Conservation (phyloP, 2,113 vertebrate genomes). For the Oreocharis arfaki region DNA sequence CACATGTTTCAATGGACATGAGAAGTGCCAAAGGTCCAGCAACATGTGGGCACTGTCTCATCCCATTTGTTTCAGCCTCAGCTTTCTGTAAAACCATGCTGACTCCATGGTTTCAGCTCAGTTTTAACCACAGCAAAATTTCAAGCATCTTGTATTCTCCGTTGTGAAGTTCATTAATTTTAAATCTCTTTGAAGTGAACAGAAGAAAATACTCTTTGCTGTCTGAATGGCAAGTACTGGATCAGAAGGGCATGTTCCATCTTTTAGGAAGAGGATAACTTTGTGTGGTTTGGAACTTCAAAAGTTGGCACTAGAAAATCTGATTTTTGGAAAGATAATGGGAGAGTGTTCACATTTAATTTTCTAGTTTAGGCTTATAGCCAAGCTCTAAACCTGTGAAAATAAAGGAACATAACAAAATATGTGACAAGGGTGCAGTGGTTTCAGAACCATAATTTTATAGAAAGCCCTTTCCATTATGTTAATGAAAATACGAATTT, state of each 20-base stretch:
- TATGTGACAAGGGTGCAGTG: background rate
- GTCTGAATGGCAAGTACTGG: background rate
- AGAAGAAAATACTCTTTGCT: background rate
- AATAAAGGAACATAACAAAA: background rate
- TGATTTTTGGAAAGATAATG: background rate
- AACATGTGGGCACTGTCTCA: background rate
- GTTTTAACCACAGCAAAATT: background rate
- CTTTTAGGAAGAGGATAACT: background rate
- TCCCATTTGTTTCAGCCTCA: background rate
- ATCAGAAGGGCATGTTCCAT: background rate
- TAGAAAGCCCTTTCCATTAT: background rate
- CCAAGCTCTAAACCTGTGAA: background rate
- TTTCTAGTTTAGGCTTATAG: background rate
- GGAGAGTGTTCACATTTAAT: background rate
- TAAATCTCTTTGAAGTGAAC: background rate
- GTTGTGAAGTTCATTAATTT: background rate
- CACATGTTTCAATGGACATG: rapidly evolving
- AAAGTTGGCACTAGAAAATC: background rate
- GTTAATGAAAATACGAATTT: background rate
- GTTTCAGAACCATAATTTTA: background rate
- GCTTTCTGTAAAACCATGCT: background rate
- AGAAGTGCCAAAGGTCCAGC: background rate
- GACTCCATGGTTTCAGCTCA: background rate
- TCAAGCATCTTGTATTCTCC: background rate
- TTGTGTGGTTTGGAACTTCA: background rate